phyloP scores from a whole-genome alignment of 2,797 vertebrate genomes.

The Molossus alvarezi region DNA sequence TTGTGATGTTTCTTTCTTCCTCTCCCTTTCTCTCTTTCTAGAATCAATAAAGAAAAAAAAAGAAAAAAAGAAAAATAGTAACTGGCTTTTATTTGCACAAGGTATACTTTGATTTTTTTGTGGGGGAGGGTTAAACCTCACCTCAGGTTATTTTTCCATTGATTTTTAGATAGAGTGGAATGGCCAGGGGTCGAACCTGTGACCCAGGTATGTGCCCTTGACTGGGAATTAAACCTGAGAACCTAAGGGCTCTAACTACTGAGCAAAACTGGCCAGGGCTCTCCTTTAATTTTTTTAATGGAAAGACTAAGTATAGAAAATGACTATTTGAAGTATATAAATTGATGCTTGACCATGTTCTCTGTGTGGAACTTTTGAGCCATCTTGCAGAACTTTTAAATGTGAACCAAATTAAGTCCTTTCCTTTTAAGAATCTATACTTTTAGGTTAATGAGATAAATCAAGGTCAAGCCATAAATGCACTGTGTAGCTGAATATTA shows the following conservation, averaged over 20 bases:
- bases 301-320: background rate
- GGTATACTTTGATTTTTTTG: background rate
- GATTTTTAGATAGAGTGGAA: no score
- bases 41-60: no score
- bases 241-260: no score
- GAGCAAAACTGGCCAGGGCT: no score
- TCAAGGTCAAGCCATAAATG: constrained; percentile 16
- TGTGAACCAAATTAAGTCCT: background rate
- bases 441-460: constrained; percentile 28
- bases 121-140: no score
- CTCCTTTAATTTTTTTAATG: background rate
- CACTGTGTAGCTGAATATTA: background rate
- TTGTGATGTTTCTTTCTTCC: no score
- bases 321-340: constrained; percentile 16
- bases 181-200: no score
- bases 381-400: constrained; percentile 39
- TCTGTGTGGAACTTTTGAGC: background rate
- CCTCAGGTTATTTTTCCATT: no score
- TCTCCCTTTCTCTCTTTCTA: no score
- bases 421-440: constrained; percentile 26
- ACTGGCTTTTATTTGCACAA: background rate
- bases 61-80: background rate
- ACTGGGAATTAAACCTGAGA: no score
- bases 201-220: no score
- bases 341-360: constrained; percentile 16